Percentiles rank a stretch among this genome's conserved stretches.
Evolutionary conservation across 2,113 vertebrate genomes (phyloP).

Genomic region (Ondatra zibethicus): DNA sequence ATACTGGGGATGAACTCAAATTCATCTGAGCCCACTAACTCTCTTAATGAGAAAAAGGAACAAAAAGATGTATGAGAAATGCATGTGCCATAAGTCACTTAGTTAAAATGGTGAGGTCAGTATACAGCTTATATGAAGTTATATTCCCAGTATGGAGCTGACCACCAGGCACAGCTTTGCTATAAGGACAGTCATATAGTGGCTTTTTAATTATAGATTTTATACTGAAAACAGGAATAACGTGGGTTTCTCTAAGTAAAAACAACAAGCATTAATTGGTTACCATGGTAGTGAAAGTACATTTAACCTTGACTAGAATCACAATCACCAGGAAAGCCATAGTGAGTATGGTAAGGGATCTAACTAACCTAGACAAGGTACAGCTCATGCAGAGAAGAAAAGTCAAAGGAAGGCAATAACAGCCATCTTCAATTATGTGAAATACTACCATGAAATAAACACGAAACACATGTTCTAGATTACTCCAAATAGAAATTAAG

Average conservation of each 20-base stretch:
- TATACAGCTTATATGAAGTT: background rate
- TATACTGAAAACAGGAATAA: constrained; percentile 59
- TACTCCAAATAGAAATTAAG: constrained; percentile 49
- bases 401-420: background rate
- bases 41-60: background rate
- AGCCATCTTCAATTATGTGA: constrained; percentile 8
- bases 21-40: background rate
- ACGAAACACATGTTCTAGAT: constrained; percentile 22
- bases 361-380: background rate
- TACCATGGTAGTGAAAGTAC: constrained; percentile 57
- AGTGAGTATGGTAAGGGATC: background rate
- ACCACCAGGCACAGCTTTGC: constrained; percentile 8
- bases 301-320: constrained; percentile 52
- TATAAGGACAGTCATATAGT: background rate
- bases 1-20: background rate
- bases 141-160: background rate
- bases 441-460: background rate
- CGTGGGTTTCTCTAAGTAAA: constrained; percentile 34
- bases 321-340: background rate
- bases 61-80: background rate
- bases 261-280: constrained; percentile 40
- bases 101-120: background rate
- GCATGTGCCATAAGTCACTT: background rate
- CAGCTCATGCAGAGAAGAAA: background rate
- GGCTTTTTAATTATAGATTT: constrained; percentile 46